Evolutionary conservation across 1,140 invertebrate species (phyloP).

Genomic region (Varroa destructor): DNA sequence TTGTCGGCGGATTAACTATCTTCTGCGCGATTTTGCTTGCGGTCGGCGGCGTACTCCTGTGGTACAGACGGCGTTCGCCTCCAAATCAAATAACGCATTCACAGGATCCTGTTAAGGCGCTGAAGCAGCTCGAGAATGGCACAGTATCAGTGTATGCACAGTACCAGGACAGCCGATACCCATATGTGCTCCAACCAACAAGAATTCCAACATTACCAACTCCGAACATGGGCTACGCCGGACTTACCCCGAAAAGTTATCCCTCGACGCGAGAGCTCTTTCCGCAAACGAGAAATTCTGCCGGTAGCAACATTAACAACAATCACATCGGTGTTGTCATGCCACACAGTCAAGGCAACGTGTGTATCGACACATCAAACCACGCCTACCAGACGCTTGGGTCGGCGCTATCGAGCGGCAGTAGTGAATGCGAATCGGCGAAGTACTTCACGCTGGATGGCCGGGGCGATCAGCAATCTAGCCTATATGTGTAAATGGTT

Average conservation of each 20-base stretch:
- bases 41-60: conserved; percentile 1
- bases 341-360: no score
- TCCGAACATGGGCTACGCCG: conserved; percentile 4
- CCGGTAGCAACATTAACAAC: no score
- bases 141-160: conserved; percentile 8
- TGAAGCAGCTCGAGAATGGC: conserved; percentile 19
- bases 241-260: conserved; percentile 8
- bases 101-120: conserved; percentile 12
- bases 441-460: conserved; percentile 25
- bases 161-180: conserved; percentile 10
- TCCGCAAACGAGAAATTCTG: no score
- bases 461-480: conserved; percentile 10
- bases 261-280: neutral
- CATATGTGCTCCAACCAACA: conserved; percentile 2
- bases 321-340: no score
- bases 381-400: conserved; percentile 16
- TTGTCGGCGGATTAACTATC: neutral
- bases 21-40: conserved; percentile 6
- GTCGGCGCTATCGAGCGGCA: conserved; percentile 4
- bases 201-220: conserved; percentile 9
- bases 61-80: neutral
- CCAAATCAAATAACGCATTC: neutral
- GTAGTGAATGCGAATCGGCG: conserved; percentile 11
- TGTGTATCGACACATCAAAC: neutral
- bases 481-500: conserved; percentile 2